phyloP scores from a whole-genome alignment of 2,113 vertebrate species.

The Labeo rohita region DNA sequence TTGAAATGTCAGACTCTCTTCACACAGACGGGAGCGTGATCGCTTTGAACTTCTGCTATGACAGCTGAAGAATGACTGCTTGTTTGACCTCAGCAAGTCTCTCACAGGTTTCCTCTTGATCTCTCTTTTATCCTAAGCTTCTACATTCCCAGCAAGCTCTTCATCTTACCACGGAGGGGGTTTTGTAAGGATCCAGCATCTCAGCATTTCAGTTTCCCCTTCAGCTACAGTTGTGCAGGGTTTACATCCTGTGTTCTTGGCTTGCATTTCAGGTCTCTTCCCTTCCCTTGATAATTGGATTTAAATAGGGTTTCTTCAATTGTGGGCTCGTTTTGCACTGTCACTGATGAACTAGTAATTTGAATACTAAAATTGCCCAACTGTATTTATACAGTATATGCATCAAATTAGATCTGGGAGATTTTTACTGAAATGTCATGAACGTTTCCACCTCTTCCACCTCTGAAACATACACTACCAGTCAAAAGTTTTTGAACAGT shows the following conservation, averaged over 20 bases:
- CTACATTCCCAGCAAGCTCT: neutral
- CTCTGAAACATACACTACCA: no score
- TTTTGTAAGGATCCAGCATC: neutral
- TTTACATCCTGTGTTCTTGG: neutral
- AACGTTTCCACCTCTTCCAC: no score
- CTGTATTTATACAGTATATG: neutral
- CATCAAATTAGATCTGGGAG: neutral
- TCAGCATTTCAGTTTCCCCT: neutral
- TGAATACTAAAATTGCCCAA: neutral
- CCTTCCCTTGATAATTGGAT: neutral
- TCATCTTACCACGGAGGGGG: neutral
- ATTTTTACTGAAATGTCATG: neutral
- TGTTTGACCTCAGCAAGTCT: conserved; percentile 6
- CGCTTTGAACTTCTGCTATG: conserved; percentile 3
- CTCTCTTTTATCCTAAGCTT: neutral
- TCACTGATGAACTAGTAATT: neutral
- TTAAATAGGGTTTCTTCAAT: neutral
- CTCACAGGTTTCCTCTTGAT: conserved; percentile 1
- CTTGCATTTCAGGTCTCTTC: neutral
- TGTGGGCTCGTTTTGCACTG: neutral
- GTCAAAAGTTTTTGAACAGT: no score
- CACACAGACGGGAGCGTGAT: neutral
- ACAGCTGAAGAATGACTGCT: neutral
- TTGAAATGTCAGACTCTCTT: conserved; percentile 9
- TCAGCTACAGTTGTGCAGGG: neutral